phyloP scores from a whole-genome alignment of 2,888 invertebrate genomes.

The Agonopterix subpropinquella region DNA sequence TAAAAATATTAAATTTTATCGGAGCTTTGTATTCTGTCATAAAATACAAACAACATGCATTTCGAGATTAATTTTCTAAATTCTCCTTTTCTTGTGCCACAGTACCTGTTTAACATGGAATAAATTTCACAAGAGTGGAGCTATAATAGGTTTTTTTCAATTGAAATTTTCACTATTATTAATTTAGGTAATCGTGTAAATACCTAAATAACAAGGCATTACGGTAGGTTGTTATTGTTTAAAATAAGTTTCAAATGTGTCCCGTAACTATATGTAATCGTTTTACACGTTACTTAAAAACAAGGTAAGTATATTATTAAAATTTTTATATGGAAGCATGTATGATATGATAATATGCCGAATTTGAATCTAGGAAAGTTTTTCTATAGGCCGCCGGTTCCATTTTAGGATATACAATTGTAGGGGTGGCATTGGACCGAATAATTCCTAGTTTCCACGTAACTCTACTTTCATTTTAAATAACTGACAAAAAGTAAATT shows the following conservation, averaged over 20 bases:
- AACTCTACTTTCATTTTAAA: constrained; percentile 1
- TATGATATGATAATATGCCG: constrained; percentile 16
- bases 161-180: constrained; percentile 20
- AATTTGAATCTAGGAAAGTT: constrained; percentile 18
- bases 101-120: constrained; percentile 41
- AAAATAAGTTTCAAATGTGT: constrained; percentile 38
- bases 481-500: constrained; percentile 27
- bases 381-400: constrained; percentile 19
- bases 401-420: constrained; percentile 14
- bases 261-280: constrained; percentile 23
- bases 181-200: constrained; percentile 55
- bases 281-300: constrained; percentile 23
- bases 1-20: not conserved
- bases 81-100: constrained; percentile 50
- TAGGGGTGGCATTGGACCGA: constrained; percentile 16
- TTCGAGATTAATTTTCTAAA: constrained; percentile 37
- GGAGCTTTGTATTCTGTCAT: constrained; percentile 35
- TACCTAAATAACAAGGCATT: constrained; percentile 56
- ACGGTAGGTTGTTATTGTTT: constrained; percentile 35
- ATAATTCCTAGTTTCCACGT: constrained; percentile 14
- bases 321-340: constrained; percentile 33
- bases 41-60: constrained; percentile 36
- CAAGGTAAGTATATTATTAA: constrained; percentile 31
- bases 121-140: constrained; percentile 52
- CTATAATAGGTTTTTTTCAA: constrained; percentile 34